Evolutionary conservation across 2,888 invertebrate genomes (phyloP).

Genomic region (Nemapogon koenigi): DNA sequence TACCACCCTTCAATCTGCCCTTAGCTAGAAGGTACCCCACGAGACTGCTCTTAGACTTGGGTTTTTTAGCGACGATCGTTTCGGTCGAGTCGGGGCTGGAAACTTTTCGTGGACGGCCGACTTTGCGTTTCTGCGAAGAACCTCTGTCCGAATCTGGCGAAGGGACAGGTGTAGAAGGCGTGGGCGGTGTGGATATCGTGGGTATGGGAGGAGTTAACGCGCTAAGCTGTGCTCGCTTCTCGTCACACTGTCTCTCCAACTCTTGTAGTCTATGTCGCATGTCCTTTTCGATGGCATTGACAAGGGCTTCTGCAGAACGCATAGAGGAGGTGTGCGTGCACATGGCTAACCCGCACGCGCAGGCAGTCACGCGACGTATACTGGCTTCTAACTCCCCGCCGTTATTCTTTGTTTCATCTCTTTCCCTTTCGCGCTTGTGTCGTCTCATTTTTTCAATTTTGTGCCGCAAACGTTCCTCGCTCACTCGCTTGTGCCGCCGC

Average conservation of each 20-base stretch:
- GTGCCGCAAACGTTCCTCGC: constrained; percentile 44
- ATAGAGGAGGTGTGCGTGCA: constrained; percentile 35
- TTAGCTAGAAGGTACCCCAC: constrained; percentile 73
- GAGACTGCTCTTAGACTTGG: constrained; percentile 71
- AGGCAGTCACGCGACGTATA: constrained; percentile 43
- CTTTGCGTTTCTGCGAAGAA: constrained; percentile 80
- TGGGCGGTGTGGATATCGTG: constrained; percentile 38
- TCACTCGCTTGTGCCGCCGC: constrained; percentile 42
- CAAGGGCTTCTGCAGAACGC: constrained; percentile 63
- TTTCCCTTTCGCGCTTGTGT: constrained; percentile 44
- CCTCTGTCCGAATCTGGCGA: constrained; percentile 56
- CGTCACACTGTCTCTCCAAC: constrained; percentile 80
- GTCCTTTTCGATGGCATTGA: constrained; percentile 79
- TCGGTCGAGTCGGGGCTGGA: constrained; percentile 72
- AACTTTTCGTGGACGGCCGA: constrained; percentile 80
- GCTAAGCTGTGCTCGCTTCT: constrained; percentile 83
- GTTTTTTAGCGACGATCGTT: constrained; percentile 84
- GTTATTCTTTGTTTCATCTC: constrained; percentile 30
- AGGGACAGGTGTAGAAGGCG: constrained; percentile 49
- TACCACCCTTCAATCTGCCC: constrained; percentile 63
- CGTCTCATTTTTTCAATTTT: constrained; percentile 54
- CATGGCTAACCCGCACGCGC: constrained; percentile 32
- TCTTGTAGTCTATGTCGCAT: constrained; percentile 84
- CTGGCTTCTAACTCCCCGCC: constrained; percentile 50
- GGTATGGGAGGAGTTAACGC: constrained; percentile 69